Evolutionary conservation across 2,888 invertebrate species (phyloP).

Genomic region (Eremobia ochroleuca): DNA sequence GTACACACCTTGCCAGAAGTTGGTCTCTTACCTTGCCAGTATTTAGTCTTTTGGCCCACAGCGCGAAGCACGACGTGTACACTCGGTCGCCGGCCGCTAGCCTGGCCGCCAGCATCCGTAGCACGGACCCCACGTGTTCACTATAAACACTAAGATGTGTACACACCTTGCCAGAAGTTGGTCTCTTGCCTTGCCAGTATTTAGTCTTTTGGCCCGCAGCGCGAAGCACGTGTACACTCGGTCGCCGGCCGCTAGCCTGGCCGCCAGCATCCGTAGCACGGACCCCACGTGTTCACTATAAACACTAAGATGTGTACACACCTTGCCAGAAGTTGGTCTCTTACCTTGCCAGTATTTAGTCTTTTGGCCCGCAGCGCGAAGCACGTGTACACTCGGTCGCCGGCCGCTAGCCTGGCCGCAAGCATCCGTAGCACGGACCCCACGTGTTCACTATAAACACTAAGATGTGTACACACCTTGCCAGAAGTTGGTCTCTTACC

Average conservation of each 20-base stretch:
- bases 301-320: too few species aligned
- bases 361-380: slow-evolving; percentile 96
- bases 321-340: slow-evolving; percentile 94
- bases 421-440: slow-evolving; percentile 96
- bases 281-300: slow-evolving; percentile 94
- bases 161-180: slow-evolving; percentile 93
- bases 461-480: slow-evolving; percentile 83
- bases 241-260: slow-evolving; percentile 94
- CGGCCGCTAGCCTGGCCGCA: slow-evolving; percentile 94
- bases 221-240: slow-evolving; percentile 96
- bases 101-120: slow-evolving; percentile 95
- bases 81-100: slow-evolving; percentile 95
- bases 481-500: too few species aligned
- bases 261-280: slow-evolving; percentile 96
- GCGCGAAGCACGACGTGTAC: slow-evolving; percentile 96
- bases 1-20: too few species aligned
- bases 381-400: slow-evolving; percentile 95
- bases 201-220: slow-evolving; percentile 94
- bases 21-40: slow-evolving; percentile 88
- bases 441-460: slow-evolving; percentile 92
- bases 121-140: slow-evolving; percentile 96
- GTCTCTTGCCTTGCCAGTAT: slow-evolving; percentile 93
- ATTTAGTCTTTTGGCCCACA: slow-evolving; percentile 90
- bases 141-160: too few species aligned
- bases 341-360: slow-evolving; percentile 93